phyloP scores from a whole-genome alignment of 2,797 vertebrate species.

The Buphagus erythrorhynchus region DNA sequence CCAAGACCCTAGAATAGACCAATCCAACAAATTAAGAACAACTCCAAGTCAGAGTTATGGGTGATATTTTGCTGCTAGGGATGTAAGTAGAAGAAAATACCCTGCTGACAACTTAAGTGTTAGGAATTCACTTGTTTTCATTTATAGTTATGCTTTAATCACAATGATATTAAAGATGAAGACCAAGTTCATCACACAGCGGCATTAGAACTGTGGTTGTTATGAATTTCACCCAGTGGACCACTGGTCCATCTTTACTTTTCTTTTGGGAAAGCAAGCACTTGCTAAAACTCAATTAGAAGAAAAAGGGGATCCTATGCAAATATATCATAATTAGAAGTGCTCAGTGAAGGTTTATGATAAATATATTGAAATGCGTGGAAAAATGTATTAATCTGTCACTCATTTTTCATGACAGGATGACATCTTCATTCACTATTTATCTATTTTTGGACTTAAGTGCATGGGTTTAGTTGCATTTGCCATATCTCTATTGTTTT shows the following conservation, averaged over 20 bases:
- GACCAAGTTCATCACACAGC: not conserved
- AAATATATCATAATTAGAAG: slow-evolving; percentile 1
- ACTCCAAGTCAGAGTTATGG: not conserved
- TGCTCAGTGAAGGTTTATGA: not conserved
- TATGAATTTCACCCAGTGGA: not conserved
- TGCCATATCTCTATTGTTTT: not conserved
- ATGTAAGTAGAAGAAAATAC: not conserved
- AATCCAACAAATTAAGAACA: not conserved
- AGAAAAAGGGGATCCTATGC: not conserved
- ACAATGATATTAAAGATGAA: not conserved
- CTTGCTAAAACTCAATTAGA: not conserved
- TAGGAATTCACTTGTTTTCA: slow-evolving; percentile 10
- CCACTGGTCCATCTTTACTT: not conserved
- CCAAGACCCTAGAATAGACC: not conserved
- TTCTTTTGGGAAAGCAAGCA: not conserved
- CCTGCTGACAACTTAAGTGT: not conserved
- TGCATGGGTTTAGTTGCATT: not conserved
- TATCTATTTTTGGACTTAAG: slow-evolving; percentile 25
- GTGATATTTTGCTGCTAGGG: not conserved
- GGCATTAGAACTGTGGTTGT: not conserved
- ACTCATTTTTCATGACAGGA: not conserved
- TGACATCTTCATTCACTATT: not conserved
- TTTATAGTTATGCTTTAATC: not conserved
- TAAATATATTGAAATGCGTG: slow-evolving; percentile 10
- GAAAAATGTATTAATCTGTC: slow-evolving; percentile 14